Evolutionary conservation across 2,797 vertebrate genomes (phyloP), one percentile per base, ranked within the genome.

Genomic region (Acanthornis magna): DNA sequence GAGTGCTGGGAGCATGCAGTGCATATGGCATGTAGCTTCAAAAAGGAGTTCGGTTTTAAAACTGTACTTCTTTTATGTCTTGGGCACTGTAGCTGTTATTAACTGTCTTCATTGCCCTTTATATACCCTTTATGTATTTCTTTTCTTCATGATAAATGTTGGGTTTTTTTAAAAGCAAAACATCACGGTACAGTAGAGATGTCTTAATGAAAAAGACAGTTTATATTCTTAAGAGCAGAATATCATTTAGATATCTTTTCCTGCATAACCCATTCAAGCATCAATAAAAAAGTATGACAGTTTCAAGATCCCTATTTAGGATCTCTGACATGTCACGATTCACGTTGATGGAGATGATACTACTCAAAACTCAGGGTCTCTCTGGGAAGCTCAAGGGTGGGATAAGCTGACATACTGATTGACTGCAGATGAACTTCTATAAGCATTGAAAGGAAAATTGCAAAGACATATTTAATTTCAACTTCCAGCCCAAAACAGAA

Each of bases 301-400:
- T 74, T 65, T 75, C 20, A 60, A 65, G 54, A 48, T 15, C 40
- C 11, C n/a, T 80, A 23, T 67, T 80, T 83, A 86, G 11, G 36
- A 36, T 75, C 22, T 65, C 30, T 50, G 60, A 29, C 8, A 36
- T 20, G 16, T 47, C 30, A 57, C 0, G 0, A 20, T 29, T 16
- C 7, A 75, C 1, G 0, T 4, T 65, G 58, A 48, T n/a, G 53
- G 67, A 91, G 48, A 66, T 19, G 45, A 13, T 29, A 21, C 16
- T 29, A 10, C 21, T 79, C 42, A 66, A 66, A 78, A 3, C 29
- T 77, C 23, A 26, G 27, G 5, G 4, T 89, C 54, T 76, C 73
- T 65, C 15, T 57, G 53, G 43, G 57, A 27, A 55, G 3, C 5
- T 55, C 43, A 29, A 15, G 0, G 1, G 2, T 20, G 10, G 29